phyloP scores from a whole-genome alignment of 1,140 invertebrate genomes.

The Penaeus indicus region DNA sequence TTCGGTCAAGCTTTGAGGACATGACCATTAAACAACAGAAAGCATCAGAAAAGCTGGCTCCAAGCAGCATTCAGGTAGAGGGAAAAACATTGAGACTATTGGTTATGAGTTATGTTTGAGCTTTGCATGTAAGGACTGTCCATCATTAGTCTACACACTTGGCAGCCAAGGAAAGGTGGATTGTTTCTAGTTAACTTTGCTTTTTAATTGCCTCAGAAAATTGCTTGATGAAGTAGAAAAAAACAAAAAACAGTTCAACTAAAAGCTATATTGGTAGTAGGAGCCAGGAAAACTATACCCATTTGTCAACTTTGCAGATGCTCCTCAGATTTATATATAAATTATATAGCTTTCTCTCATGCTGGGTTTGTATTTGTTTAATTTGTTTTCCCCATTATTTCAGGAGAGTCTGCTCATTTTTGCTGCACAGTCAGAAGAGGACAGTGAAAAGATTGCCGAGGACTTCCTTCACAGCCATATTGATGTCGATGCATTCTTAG shows the following conservation, averaged over 20 bases:
- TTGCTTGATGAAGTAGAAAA: too few relatives aligned
- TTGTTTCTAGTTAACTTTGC: too few relatives aligned
- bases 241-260: too few relatives aligned
- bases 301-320: too few relatives aligned
- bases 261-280: too few relatives aligned
- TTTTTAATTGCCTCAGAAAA: too few relatives aligned
- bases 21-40: conserved; percentile 39
- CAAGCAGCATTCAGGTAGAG: conserved; percentile 42
- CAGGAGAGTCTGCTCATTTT: conserved; percentile 51
- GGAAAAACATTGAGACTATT: not conserved
- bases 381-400: not conserved
- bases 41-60: conserved; percentile 50
- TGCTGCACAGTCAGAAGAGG: conserved; percentile 44
- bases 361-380: too few relatives aligned
- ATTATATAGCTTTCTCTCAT: too few relatives aligned
- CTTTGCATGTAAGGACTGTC: not conserved
- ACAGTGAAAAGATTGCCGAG: conserved; percentile 52
- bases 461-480: conserved; percentile 43
- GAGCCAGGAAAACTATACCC: too few relatives aligned
- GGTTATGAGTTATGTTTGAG: not conserved
- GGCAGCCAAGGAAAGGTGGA: too few relatives aligned
- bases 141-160: too few relatives aligned
- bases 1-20: conserved; percentile 43
- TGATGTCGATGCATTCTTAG: conserved; percentile 43
- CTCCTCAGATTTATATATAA: too few relatives aligned